Conservation (phyloP, 2,888 invertebrate genomes). For the Prosopocoilus inquinatus region DNA sequence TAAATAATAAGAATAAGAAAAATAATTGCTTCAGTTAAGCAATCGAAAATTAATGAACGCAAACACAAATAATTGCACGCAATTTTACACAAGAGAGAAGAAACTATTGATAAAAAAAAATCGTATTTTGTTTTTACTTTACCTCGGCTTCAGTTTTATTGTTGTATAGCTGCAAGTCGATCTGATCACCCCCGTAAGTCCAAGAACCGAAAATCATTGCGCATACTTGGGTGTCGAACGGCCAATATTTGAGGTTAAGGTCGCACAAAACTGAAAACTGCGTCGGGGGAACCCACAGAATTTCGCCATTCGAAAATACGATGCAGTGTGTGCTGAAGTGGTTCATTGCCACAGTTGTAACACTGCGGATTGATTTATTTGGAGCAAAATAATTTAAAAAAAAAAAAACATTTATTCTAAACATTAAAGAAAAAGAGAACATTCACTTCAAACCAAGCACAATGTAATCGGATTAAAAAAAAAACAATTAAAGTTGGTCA, state of each 20-base stretch:
- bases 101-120: not conserved
- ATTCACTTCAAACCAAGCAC: no score
- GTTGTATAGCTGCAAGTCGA: constrained; percentile 49
- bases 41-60: no score
- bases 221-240: constrained; percentile 69
- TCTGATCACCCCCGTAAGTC: constrained; percentile 62
- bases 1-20: no score
- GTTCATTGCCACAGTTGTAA: not conserved
- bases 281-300: constrained; percentile 68
- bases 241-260: constrained; percentile 70
- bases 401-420: no score
- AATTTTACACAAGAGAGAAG: no score
- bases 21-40: no score
- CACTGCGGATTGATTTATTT: not conserved
- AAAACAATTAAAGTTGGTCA: no score
- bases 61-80: no score
- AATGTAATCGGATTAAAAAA: no score
- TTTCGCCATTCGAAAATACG: constrained; percentile 53
- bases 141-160: constrained; percentile 34
- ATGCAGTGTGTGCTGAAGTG: constrained; percentile 53
- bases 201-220: constrained; percentile 71
- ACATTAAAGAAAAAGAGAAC: no score
- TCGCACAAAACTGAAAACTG: constrained; percentile 66
- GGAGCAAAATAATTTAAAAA: no score
- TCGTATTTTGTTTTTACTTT: constrained; percentile 22